Evolutionary conservation across 2,888 invertebrate genomes (phyloP).

Genomic region (Didymodactylos carnosus): DNA sequence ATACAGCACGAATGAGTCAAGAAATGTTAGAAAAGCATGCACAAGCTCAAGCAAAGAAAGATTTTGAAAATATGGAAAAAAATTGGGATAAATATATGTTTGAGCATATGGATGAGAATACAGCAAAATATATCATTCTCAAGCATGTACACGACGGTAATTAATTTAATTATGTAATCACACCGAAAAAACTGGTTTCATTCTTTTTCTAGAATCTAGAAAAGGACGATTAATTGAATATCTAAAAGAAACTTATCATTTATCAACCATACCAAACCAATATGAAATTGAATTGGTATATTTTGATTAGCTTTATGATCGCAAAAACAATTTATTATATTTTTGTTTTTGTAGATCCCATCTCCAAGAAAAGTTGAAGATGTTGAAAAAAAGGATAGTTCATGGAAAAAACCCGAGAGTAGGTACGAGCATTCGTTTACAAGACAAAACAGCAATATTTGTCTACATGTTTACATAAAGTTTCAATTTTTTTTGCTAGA

Average conservation of each 20-base stretch:
- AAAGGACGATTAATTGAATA: not conserved
- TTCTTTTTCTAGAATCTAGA: not conserved
- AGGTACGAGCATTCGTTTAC: not conserved
- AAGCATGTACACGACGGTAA: constrained; percentile 19
- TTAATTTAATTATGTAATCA: not conserved
- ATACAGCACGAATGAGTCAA: not conserved
- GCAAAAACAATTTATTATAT: not conserved
- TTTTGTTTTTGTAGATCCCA: not conserved
- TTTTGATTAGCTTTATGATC: not conserved
- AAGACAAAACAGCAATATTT: not conserved
- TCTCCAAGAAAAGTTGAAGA: not conserved
- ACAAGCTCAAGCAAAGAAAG: not conserved
- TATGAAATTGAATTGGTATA: not conserved
- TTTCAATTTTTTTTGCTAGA: not conserved
- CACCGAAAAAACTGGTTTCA: not conserved
- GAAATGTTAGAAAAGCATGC: not conserved
- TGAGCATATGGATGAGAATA: constrained; percentile 25
- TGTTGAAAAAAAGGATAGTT: not conserved
- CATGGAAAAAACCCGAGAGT: no score
- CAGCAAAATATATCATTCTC: constrained; percentile 32
- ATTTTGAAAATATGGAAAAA: not conserved
- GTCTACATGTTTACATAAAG: not conserved
- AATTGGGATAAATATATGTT: constrained; percentile 31
- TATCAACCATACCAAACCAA: not conserved
- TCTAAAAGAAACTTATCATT: not conserved